Evolutionary conservation across 1,140 invertebrate species (phyloP), one percentile per base, ranked within the genome.

Genomic region (Drosophila lacteicornis): DNA sequence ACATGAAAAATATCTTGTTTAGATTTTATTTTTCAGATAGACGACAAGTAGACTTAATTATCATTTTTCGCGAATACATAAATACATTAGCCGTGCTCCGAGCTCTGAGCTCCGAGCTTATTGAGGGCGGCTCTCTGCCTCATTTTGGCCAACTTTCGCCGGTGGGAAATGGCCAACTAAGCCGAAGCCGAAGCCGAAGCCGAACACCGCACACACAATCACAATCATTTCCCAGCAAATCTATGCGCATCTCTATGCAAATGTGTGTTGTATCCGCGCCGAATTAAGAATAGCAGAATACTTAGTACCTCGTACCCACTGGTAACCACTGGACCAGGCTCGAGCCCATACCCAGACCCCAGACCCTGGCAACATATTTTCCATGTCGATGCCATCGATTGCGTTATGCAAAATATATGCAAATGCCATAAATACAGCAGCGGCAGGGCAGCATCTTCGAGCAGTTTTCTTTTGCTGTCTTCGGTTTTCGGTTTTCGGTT

Each of bases 361-460:
- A 55, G n/a, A 58, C 68, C 50, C 33, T 70, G 45, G 55, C 42
- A 91, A 91, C 90, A 91, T 91, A 91, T 91, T 91, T 91, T 91
- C 84, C 90, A 91, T 91, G 90, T 91, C 90, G 90, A 91, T 91
- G 86, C 76, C 82, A 91, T 91, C 90, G 90, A 91, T 91, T 91
- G 90, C 90, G 90, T 91, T 91, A 91, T 91, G 90, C 90, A 91
- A 91, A 91, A 91, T 91, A 91, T 91, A 90, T 91, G 90, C 90
- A 91, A 91, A 91, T 91, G 82, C 90, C 88, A 91, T 91, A 91
- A 90, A 90, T 90, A 90, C 85, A 76, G 69, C 68, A 74, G 56
- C 69, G 57, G 75, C 42, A 73, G 46, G 68, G 38, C 59, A 60
- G 71, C 67, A 47, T 70, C 75, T 77, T 50, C 45, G 53, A 61